These are phyloP conservation scores for Gallinago stenura DNA, from an alignment of 2,797 vertebrate species.

Conservation along the genomic window DNA sequence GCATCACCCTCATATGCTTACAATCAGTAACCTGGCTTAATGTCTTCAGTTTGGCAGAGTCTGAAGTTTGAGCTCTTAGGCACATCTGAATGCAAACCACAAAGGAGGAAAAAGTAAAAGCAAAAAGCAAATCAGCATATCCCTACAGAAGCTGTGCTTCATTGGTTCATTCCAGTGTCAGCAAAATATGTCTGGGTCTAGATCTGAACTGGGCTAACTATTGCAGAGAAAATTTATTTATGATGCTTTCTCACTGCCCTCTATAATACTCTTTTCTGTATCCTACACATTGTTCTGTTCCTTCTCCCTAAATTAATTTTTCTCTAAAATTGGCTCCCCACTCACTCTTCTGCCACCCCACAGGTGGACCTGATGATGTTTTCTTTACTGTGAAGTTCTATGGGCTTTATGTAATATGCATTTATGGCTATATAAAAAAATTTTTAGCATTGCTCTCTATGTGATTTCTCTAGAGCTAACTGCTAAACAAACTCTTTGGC, in stretches of 20 bases:
- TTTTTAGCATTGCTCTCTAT: neutral
- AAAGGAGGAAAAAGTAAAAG: neutral
- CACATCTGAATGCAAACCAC: neutral
- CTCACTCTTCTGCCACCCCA: neutral
- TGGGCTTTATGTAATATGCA: neutral
- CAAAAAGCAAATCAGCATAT: neutral
- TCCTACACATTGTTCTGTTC: neutral
- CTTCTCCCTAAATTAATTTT: neutral
- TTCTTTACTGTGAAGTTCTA: neutral
- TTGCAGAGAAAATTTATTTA: neutral
- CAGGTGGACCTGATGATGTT: neutral
- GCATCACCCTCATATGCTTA: neutral
- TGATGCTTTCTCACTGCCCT: neutral
- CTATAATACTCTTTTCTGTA: neutral
- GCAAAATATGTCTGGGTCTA: neutral
- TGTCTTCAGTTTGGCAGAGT: neutral
- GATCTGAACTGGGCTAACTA: neutral
- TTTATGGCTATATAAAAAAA: neutral
- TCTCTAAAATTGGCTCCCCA: neutral
- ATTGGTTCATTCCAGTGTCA: neutral
- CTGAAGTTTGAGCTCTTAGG: neutral
- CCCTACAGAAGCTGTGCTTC: neutral
- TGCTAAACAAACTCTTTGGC: neutral
- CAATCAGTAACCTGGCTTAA: neutral
- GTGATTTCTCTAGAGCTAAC: neutral